These are phyloP conservation scores for Nemopilema nomurai DNA, from an alignment of 30 jellyfish, hydroid and myxozoan genomes.

Conservation along the genomic window DNA sequence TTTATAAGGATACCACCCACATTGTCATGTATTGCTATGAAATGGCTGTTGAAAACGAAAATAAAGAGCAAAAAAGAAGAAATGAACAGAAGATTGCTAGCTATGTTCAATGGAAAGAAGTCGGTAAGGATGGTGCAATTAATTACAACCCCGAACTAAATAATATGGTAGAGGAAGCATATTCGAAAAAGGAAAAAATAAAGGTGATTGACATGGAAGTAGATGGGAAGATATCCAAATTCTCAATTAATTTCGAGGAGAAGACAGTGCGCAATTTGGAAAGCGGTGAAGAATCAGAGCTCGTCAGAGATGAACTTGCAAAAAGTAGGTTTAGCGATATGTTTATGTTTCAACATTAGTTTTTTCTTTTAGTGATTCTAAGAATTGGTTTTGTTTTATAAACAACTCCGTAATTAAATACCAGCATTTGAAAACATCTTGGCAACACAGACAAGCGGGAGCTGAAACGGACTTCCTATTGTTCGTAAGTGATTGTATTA, in stretches of 20 bases:
- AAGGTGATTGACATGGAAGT: slow-evolving; percentile 5
- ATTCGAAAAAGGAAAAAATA: neutral
- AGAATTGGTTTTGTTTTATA: too few species aligned
- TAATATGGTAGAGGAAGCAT: slow-evolving; percentile 9
- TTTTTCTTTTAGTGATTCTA: too few species aligned
- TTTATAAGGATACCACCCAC: neutral
- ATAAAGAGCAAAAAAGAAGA: neutral
- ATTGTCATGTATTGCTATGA: neutral
- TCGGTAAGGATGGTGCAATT: slow-evolving; percentile 1
- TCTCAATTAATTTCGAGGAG: neutral
- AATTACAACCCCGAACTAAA: slow-evolving; percentile 27
- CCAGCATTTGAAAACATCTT: too few species aligned
- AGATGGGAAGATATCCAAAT: neutral
- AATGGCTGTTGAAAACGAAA: neutral
- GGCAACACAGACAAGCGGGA: too few species aligned
- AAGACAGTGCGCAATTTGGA: slow-evolving; percentile 1
- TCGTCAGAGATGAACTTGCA: slow-evolving; percentile 27
- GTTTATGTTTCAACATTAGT: neutral
- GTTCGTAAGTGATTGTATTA: too few species aligned
- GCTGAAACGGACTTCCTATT: too few species aligned
- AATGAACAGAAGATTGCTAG: slow-evolving; percentile 19
- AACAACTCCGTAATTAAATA: too few species aligned
- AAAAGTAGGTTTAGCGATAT: neutral
- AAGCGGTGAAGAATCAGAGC: neutral
- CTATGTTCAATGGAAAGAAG: slow-evolving; percentile 45